phyloP scores from a whole-genome alignment of 2,888 invertebrate species.

The Drosophila infuscata region DNA sequence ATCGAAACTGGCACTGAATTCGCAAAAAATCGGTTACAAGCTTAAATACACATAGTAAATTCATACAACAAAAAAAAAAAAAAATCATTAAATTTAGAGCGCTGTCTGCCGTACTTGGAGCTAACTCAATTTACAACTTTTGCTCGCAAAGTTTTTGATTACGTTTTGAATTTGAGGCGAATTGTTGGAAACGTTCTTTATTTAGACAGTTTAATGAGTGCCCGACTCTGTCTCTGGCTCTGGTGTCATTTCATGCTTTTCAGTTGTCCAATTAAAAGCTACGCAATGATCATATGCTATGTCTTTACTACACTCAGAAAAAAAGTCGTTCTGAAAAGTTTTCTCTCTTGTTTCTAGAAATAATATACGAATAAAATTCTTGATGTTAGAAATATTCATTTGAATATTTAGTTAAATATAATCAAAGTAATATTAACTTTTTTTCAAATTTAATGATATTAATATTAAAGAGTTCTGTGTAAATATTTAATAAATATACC shows the following conservation, averaged over 20 bases:
- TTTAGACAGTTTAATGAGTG: constrained; percentile 78
- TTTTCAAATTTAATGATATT: background rate
- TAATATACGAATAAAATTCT: background rate
- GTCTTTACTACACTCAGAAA: background rate
- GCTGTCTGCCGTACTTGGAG: constrained; percentile 68
- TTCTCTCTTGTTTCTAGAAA: background rate
- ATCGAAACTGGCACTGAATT: constrained; percentile 44
- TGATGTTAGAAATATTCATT: background rate
- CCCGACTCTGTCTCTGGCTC: constrained; percentile 20
- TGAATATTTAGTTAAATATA: background rate
- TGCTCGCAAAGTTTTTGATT: constrained; percentile 35
- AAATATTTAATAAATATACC: background rate
- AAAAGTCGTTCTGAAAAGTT: background rate
- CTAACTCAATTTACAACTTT: constrained; percentile 77
- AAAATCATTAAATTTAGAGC: constrained; percentile 67
- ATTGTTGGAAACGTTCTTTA: constrained; percentile 59
- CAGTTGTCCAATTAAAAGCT: constrained; percentile 77
- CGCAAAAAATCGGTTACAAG: constrained; percentile 59
- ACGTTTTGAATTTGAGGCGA: constrained; percentile 16
- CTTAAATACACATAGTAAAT: background rate
- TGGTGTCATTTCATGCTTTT: constrained; percentile 74
- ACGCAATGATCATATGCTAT: constrained; percentile 33
- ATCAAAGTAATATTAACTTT: background rate
- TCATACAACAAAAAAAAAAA: constrained; percentile 11
- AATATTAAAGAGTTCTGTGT: background rate